Evolutionary conservation across 2,113 vertebrate genomes (phyloP).

Genomic region (Sardina pilchardus): DNA sequence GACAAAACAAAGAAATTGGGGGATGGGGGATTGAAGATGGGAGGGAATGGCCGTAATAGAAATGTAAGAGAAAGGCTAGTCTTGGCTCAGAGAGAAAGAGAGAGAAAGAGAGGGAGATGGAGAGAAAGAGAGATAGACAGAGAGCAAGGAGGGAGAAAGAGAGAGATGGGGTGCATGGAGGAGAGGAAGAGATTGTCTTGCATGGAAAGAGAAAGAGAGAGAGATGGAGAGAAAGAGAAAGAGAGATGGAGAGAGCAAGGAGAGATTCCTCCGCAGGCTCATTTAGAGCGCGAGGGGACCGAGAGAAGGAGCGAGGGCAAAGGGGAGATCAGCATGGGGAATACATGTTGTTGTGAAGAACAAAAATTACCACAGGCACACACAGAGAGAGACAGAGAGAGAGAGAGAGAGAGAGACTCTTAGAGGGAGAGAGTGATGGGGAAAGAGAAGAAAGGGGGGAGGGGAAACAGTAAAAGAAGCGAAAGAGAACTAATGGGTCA

Average conservation of each 20-base stretch:
- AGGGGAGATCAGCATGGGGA: constrained; percentile 34
- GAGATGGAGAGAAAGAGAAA: constrained; percentile 10
- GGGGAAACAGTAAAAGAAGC: not conserved
- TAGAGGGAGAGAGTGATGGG: constrained; percentile 28
- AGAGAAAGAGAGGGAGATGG: constrained; percentile 29
- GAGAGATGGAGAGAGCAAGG: constrained; percentile 23
- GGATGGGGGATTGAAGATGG: constrained; percentile 24
- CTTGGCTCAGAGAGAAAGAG: constrained; percentile 4
- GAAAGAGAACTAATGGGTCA: not conserved
- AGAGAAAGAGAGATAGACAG: constrained; percentile 10
- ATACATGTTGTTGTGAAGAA: not conserved
- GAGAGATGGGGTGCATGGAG: constrained; percentile 32
- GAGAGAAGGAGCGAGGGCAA: not conserved
- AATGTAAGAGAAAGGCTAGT: not conserved
- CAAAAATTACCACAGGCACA: not conserved
- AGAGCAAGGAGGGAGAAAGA: too few species aligned
- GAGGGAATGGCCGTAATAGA: not conserved
- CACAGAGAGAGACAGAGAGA: not conserved
- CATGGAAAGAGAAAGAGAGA: constrained; percentile 40
- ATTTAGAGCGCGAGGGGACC: not conserved
- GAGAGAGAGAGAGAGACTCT: not conserved
- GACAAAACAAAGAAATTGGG: not conserved
- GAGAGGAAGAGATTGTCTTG: constrained; percentile 43
- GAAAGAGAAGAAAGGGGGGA: not conserved
- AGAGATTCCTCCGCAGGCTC: constrained; percentile 12